Evolutionary conservation across 2,113 vertebrate species (phyloP).

Genomic region (Nothobranchius furzeri): DNA sequence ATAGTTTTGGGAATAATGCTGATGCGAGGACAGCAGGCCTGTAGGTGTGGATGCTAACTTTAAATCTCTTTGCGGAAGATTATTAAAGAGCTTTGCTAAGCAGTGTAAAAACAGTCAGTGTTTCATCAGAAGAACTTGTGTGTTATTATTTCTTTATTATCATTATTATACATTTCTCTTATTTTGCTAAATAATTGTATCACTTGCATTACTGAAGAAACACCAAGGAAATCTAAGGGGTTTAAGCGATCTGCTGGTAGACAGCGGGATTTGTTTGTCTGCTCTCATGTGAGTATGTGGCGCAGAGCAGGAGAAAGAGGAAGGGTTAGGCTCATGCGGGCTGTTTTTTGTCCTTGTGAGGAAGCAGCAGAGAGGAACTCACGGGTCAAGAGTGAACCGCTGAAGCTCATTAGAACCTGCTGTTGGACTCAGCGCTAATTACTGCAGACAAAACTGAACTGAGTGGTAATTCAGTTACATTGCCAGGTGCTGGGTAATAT

Average conservation of each 20-base stretch:
- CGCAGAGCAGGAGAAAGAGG: conserved; percentile 31
- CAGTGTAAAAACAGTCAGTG: no score
- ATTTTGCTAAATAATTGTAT: no score
- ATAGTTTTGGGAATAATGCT: no score
- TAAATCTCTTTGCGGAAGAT: no score
- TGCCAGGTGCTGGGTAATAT: conserved; percentile 11
- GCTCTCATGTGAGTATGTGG: conserved; percentile 14
- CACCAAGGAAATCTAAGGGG: background rate
- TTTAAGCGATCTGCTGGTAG: background rate
- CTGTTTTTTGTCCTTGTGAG: conserved; percentile 56
- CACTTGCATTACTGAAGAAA: background rate
- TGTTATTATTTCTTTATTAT: no score
- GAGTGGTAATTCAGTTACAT: conserved; percentile 19
- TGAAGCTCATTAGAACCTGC: conserved; percentile 60
- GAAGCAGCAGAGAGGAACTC: conserved; percentile 51
- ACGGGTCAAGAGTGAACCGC: conserved; percentile 60
- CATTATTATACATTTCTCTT: no score
- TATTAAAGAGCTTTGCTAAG: no score
- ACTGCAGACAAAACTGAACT: conserved; percentile 33
- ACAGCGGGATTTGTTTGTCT: conserved; percentile 8
- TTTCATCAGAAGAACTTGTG: no score
- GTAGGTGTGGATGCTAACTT: no score
- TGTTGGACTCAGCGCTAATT: conserved; percentile 57
- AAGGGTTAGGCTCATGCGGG: conserved; percentile 58
- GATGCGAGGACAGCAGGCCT: no score